These are phyloP conservation scores for Drosophila paulistorum DNA, from an alignment of 1,140 invertebrate genomes.

Conservation along the genomic window DNA sequence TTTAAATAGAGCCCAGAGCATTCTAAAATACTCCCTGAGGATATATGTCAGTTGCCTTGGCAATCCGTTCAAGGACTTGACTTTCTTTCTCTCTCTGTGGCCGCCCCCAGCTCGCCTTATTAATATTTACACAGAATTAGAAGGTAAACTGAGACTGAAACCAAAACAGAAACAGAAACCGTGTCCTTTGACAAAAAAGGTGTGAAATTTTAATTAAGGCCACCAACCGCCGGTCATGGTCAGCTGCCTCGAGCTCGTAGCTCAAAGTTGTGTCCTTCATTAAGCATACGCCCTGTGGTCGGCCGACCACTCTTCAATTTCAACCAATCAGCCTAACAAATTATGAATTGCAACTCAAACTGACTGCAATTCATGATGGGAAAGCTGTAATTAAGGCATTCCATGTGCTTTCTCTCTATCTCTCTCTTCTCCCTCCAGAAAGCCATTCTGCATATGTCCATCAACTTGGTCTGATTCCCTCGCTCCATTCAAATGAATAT, in stretches of 20 bases:
- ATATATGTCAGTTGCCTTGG: conserved; percentile 49
- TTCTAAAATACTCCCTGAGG: conserved; percentile 65
- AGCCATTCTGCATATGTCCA: background rate
- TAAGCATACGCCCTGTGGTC: conserved; percentile 32
- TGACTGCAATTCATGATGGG: conserved; percentile 5
- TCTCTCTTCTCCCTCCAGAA: too few relatives aligned
- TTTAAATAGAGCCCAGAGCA: conserved; percentile 63
- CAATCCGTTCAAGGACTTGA: conserved; percentile 25
- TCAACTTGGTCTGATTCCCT: background rate
- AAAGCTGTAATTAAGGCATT: conserved; percentile 6
- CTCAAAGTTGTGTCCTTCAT: conserved; percentile 16
- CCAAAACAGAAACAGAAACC: background rate
- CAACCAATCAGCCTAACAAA: conserved; percentile 42
- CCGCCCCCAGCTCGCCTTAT: conserved; percentile 6
- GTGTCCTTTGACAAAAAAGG: conserved; percentile 27
- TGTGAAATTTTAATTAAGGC: conserved; percentile 64
- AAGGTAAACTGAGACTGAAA: conserved; percentile 3
- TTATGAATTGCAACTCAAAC: conserved; percentile 29
- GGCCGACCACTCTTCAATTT: conserved; percentile 24
- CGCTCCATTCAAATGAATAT: background rate
- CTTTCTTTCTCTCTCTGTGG: background rate
- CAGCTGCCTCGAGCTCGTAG: background rate
- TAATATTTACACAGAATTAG: conserved; percentile 31
- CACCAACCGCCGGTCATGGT: background rate
- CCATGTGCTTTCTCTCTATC: background rate